These are phyloP conservation scores for Herpailurus yagouaroundi DNA, from an alignment of 2,113 vertebrate genomes.

Conservation along the genomic window DNA sequence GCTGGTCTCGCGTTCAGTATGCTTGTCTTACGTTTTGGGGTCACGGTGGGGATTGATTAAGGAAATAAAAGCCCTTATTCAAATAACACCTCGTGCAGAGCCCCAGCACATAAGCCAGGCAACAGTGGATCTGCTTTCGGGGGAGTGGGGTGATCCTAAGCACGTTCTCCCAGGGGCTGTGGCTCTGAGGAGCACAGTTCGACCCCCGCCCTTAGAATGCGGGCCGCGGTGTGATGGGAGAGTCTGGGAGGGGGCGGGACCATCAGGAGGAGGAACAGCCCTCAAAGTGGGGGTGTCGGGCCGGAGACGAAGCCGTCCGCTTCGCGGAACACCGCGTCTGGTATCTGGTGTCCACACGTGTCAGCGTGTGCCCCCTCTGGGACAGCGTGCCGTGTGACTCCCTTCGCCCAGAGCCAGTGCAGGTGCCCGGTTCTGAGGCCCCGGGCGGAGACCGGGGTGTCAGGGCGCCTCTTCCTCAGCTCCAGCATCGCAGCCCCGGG, in stretches of 20 bases:
- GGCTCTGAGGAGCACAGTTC: not conserved
- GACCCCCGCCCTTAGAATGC: not conserved
- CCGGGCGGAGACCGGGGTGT: not conserved
- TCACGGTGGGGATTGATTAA: not conserved
- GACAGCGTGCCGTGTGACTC: not conserved
- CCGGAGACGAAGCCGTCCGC: not conserved
- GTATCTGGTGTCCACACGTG: no score
- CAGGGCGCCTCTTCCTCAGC: not conserved
- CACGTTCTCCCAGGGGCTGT: not conserved
- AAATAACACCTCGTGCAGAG: not conserved
- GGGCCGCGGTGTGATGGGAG: not conserved
- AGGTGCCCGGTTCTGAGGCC: not conserved
- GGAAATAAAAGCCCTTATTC: not conserved
- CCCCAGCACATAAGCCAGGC: not conserved
- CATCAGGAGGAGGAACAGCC: not conserved
- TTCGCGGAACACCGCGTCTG: no score
- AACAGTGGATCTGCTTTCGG: accelerated
- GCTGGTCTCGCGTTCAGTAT: no score
- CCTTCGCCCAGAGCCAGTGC: not conserved
- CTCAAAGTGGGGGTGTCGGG: not conserved
- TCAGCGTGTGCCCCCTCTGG: no score
- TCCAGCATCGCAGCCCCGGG: accelerated
- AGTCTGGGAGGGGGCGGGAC: not conserved
- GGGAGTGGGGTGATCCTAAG: not conserved
- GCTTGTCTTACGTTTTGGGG: not conserved